These are phyloP conservation scores for Epistrophella euchroma DNA, from an alignment of 2,888 invertebrate genomes.

Conservation along the genomic window DNA sequence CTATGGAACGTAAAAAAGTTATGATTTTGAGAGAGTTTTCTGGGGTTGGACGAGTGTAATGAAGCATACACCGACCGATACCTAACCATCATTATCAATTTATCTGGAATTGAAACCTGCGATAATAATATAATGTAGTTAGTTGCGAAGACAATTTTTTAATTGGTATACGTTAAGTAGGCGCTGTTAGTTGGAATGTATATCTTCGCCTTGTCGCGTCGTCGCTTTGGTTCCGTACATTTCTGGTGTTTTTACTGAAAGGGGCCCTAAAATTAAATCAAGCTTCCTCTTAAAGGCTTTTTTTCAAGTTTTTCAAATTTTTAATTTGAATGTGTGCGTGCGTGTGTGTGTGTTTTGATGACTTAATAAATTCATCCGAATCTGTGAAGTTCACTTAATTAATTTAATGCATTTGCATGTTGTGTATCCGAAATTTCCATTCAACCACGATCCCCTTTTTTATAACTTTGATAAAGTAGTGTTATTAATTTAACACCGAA, in stretches of 20 bases:
- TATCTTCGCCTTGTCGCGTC: neutral
- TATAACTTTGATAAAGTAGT: conserved; percentile 11
- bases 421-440: neutral
- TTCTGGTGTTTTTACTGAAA: neutral
- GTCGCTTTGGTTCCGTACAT: neutral
- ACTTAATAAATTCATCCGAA: neutral
- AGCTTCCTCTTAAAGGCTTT: conserved; percentile 1
- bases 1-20: neutral
- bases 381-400: neutral
- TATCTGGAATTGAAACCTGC: conserved; percentile 12
- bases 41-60: neutral
- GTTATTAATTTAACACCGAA: conserved; percentile 11
- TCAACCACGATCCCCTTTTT: neutral
- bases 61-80: neutral
- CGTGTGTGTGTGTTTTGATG: neutral
- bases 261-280: neutral
- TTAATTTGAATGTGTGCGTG: neutral
- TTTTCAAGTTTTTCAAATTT: neutral
- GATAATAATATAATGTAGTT: neutral
- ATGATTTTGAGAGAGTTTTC: neutral
- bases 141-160: conserved; percentile 29
- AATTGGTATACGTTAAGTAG: conserved; percentile 17
- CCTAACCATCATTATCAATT: conserved; percentile 6
- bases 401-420: neutral
- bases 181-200: conserved; percentile 17